Conservation (phyloP, 2,797 vertebrate genomes). For the Rhodeus uyekii region DNA sequence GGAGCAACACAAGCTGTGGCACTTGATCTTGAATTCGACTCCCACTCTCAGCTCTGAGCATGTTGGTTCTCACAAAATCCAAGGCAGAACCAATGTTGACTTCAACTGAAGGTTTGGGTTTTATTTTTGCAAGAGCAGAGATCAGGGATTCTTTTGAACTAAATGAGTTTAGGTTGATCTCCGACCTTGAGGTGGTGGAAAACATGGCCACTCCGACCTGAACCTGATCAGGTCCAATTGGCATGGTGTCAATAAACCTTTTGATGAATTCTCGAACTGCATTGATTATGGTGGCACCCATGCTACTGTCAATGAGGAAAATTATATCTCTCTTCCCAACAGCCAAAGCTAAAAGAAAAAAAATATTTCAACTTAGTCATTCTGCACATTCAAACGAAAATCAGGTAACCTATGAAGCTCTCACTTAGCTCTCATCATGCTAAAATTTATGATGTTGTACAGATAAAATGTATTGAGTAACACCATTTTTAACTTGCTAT, state of each 20-base stretch:
- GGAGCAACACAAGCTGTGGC: constrained; percentile 85
- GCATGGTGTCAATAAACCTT: constrained; percentile 82
- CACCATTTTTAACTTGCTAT: background rate
- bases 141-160: constrained; percentile 69
- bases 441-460: background rate
- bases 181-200: constrained; percentile 71
- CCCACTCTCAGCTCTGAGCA: constrained; percentile 81
- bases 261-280: constrained; percentile 84
- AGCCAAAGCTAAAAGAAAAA: constrained; percentile 77
- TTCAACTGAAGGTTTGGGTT: constrained; percentile 62
- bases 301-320: constrained; percentile 92
- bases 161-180: constrained; percentile 85
- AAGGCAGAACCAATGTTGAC: constrained; percentile 87
- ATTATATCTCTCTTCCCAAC: constrained; percentile 92
- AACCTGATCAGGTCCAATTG: constrained; percentile 86
- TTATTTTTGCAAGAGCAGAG: constrained; percentile 75
- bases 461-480: background rate
- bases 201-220: constrained; percentile 89
- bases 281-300: constrained; percentile 76
- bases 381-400: constrained; percentile 22
- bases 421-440: background rate
- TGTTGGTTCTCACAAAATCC: constrained; percentile 81
- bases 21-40: constrained; percentile 80
- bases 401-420: background rate
- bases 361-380: constrained; percentile 31